A percentile compares a stretch with the other conserved stretches of the same genome.
Evolutionary conservation across 2,888 invertebrate species (phyloP).

Genomic region (Phyllotreta striolata): DNA sequence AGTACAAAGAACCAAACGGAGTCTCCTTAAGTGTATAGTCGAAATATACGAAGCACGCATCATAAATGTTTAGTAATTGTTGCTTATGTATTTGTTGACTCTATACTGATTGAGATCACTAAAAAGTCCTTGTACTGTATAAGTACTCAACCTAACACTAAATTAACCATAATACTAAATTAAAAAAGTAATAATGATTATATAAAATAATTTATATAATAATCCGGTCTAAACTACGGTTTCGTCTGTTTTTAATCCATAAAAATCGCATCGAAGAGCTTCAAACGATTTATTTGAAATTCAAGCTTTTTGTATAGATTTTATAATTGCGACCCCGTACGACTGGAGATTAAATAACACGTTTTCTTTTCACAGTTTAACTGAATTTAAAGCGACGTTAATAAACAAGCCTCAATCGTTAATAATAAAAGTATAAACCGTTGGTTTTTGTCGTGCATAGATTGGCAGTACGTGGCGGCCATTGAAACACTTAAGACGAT

Average conservation of each 20-base stretch:
- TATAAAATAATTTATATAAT: too few species aligned
- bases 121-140: too few species aligned
- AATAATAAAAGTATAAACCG: conserved; percentile 52
- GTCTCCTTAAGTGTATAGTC: conserved; percentile 5
- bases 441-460: conserved; percentile 58
- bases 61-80: too few species aligned
- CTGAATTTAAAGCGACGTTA: conserved; percentile 10
- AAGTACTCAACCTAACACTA: too few species aligned
- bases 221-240: too few species aligned
- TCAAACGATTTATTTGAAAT: too few species aligned
- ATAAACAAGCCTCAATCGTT: conserved; percentile 46
- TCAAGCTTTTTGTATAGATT: conserved; percentile 11
- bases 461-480: conserved; percentile 55
- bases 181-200: too few species aligned
- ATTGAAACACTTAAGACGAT: conserved; percentile 35
- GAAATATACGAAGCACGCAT: too few species aligned
- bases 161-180: too few species aligned
- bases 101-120: too few species aligned
- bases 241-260: too few species aligned
- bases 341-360: conserved; percentile 9
- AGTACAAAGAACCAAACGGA: conserved; percentile 1
- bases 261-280: too few species aligned
- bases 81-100: neutral
- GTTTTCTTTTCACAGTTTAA: conserved; percentile 5
- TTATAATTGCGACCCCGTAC: neutral